Evolutionary conservation across 2,113 vertebrate species (phyloP), one percentile per base, ranked within the genome.

Genomic region (Cairina moschata): DNA sequence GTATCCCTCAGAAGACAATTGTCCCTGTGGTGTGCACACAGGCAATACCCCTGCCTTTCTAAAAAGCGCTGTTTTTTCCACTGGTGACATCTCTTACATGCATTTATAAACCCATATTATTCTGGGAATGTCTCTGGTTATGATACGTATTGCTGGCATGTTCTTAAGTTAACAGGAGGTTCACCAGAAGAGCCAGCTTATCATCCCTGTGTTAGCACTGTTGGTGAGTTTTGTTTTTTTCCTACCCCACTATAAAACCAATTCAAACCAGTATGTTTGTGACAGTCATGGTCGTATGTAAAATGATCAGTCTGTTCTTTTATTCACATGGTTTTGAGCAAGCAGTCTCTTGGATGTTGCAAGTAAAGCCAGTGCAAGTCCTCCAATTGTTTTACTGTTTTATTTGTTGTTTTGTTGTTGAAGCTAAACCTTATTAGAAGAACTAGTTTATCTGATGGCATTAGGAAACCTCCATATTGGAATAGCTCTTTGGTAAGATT

Each of bases 91-190:
- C n/a, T 76, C 46, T 60, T 44, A 8, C 9, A 18, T 23, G 6
- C 12, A 48, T 44, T 26, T 55, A 1, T 48, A 59, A 26, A 50
- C 31, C 11, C 40, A 44, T 3, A 23, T 73, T n/a, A 50, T 34
- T 65, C 36, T 74, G 42, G 26, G 34, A 54, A 29, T 55, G 31
- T 83, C 38, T 71, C 16, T 59, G 60, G 36, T 48, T 69, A 17
- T 1, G 0, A 4, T 48, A 44, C 6, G 14, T 60, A 44, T 50
- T 76, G 18, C 46, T 75, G 68, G 10, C 1, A 0, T 12, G 4
- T 72, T 44, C 34, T 52, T 48, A 62, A 72, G 12, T 63, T 40
- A 59, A 66, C 21, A 48, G 42, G 40, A 74, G 28, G 9, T 76
- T 66, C 62, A 8, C 42, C 8, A 36, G 21, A 26, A 50, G 22